Conservation (phyloP, 1,140 invertebrate genomes). For the Anastrepha obliqua region DNA sequence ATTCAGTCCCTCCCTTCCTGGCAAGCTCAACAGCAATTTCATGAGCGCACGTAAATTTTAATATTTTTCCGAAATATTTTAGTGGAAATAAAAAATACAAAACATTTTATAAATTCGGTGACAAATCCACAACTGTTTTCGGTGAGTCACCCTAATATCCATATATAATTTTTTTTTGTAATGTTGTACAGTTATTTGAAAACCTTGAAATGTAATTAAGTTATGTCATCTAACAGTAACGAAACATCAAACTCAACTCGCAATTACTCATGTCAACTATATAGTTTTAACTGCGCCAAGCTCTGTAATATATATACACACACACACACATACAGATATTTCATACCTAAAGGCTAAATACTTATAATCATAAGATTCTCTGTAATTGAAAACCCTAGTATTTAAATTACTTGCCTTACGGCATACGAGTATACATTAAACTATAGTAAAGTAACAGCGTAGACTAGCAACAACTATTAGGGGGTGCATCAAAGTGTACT, state of each 20-base stretch:
- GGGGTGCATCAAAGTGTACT: no score
- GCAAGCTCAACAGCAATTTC: no score
- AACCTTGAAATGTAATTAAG: no score
- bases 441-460: conserved; percentile 15
- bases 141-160: no score
- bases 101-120: no score
- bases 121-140: no score
- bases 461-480: background rate
- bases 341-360: conserved; percentile 25
- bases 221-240: background rate
- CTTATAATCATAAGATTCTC: conserved; percentile 18
- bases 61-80: no score
- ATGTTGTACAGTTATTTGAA: no score
- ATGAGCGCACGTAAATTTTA: no score
- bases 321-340: background rate
- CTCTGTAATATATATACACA: background rate
- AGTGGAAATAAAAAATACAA: no score
- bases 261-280: conserved; percentile 27
- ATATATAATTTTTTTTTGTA: no score
- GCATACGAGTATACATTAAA: background rate
- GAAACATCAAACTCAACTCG: conserved; percentile 28
- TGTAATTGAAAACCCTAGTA: conserved; percentile 20
- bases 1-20: no score
- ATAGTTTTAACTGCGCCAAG: background rate
- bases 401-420: background rate